These are phyloP conservation scores for Avahi laniger DNA, from an alignment of 2,797 vertebrate genomes.

Conservation along the genomic window DNA sequence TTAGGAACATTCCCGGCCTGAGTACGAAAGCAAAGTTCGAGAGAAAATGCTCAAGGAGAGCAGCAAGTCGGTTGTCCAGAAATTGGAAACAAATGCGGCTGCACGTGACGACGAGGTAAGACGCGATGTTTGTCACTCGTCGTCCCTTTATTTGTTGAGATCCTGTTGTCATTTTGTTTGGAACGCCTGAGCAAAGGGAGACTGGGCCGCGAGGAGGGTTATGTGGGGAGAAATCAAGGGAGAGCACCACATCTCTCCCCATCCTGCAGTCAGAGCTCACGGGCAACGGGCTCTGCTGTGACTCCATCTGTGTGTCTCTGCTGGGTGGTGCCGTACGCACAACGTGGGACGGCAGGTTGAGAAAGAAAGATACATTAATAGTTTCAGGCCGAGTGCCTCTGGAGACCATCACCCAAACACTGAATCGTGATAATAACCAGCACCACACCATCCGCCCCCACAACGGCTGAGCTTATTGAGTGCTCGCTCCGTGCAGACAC, in stretches of 20 bases:
- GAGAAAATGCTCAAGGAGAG: slow-evolving; percentile 87
- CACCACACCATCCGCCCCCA: too few relatives aligned
- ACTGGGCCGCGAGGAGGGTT: neutral
- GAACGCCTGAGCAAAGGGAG: neutral
- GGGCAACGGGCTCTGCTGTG: neutral
- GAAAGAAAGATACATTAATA: neutral
- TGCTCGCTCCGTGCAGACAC: neutral
- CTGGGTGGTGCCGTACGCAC: neutral
- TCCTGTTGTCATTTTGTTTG: neutral
- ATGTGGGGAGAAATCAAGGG: neutral
- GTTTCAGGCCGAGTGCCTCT: neutral
- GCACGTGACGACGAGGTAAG: slow-evolving; percentile 89
- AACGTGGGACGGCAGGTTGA: neutral
- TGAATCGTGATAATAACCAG: neutral
- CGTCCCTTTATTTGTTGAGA: neutral
- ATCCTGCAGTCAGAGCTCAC: neutral
- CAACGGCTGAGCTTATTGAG: neutral
- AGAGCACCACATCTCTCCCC: neutral
- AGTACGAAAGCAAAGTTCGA: slow-evolving; percentile 93
- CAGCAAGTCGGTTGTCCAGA: slow-evolving; percentile 72
- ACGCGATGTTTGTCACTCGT: rapidly evolving
- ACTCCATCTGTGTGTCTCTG: neutral
- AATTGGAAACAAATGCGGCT: slow-evolving; percentile 78
- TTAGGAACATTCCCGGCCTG: slow-evolving; percentile 93
- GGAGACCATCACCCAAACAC: neutral